Evolutionary conservation across 2,888 invertebrate species (phyloP).

Genomic region (Cantharis flavilabris): DNA sequence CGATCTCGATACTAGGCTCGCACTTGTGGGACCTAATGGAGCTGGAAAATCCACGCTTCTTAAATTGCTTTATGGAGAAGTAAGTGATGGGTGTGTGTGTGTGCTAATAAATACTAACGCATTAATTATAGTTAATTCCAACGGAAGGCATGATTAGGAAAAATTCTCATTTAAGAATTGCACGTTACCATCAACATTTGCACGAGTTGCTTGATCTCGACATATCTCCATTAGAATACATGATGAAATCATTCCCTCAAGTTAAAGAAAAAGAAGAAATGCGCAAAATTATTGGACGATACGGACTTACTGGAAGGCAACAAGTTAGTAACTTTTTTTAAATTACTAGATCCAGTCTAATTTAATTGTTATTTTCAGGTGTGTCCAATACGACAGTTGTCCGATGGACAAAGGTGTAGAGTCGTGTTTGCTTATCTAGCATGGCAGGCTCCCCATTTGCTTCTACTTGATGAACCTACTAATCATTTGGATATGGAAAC

Average conservation of each 20-base stretch:
- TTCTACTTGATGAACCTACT: slow-evolving; percentile 84
- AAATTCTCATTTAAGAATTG: slow-evolving; percentile 96
- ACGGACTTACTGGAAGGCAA: slow-evolving; percentile 95
- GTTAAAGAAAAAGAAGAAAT: slow-evolving; percentile 98
- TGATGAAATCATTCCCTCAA: slow-evolving; percentile 96
- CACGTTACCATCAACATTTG: slow-evolving; percentile 98
- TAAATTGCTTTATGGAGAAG: slow-evolving; percentile 93
- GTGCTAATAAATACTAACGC: not conserved
- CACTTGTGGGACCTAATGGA: slow-evolving; percentile 97
- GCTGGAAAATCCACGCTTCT: slow-evolving; percentile 98
- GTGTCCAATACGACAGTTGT: slow-evolving; percentile 91
- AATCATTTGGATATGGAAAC: slow-evolving; percentile 98
- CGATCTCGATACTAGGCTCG: slow-evolving; percentile 93
- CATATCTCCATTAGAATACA: slow-evolving; percentile 94
- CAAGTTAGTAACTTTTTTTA: slow-evolving; percentile 63
- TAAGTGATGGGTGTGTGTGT: slow-evolving; percentile 55
- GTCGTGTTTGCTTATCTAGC: slow-evolving; percentile 99
- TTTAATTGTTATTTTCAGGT: slow-evolving; percentile 60
- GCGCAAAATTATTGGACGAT: slow-evolving; percentile 98
- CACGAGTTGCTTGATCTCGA: slow-evolving; percentile 95
- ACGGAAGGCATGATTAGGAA: slow-evolving; percentile 96
- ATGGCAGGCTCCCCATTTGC: slow-evolving; percentile 94
- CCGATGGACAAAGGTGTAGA: slow-evolving; percentile 97
- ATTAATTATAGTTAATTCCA: slow-evolving; percentile 74
- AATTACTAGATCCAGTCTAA: not conserved